These are phyloP conservation scores for Carlito syrichta DNA, from an alignment of 2,113 vertebrate genomes.

Conservation along the genomic window DNA sequence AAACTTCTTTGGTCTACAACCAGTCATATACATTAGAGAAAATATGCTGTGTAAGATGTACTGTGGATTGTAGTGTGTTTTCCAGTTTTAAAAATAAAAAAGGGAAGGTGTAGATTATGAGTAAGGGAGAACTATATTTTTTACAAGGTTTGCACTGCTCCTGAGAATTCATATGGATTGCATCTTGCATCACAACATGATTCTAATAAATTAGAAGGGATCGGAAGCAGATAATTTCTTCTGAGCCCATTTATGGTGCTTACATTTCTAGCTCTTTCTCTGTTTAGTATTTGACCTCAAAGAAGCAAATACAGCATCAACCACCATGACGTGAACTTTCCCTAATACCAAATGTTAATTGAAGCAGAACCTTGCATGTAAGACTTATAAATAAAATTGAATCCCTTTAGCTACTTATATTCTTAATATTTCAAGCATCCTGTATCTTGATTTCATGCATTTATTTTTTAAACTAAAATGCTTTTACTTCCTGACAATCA, in stretches of 20 bases:
- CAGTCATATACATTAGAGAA: not conserved
- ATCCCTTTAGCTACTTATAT: not conserved
- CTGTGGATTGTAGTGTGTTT: not conserved
- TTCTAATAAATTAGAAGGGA: not conserved
- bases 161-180: not conserved
- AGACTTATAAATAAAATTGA: not conserved
- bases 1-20: not conserved
- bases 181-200: not conserved
- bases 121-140: not conserved
- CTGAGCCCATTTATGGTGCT: not conserved
- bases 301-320: not conserved
- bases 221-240: not conserved
- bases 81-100: not conserved
- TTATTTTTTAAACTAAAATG: not conserved
- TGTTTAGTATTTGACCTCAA: constrained; percentile 22
- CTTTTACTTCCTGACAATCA: not conserved
- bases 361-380: not conserved
- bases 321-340: not conserved
- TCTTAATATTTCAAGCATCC: not conserved
- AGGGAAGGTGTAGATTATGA: not conserved
- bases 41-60: not conserved
- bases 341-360: not conserved
- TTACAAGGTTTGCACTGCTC: not conserved
- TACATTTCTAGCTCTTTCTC: not conserved
- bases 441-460: not conserved